Base-by-base conservation (phyloP, 1,140 invertebrate genomes). In the Caenorhabditis latens region DNA sequence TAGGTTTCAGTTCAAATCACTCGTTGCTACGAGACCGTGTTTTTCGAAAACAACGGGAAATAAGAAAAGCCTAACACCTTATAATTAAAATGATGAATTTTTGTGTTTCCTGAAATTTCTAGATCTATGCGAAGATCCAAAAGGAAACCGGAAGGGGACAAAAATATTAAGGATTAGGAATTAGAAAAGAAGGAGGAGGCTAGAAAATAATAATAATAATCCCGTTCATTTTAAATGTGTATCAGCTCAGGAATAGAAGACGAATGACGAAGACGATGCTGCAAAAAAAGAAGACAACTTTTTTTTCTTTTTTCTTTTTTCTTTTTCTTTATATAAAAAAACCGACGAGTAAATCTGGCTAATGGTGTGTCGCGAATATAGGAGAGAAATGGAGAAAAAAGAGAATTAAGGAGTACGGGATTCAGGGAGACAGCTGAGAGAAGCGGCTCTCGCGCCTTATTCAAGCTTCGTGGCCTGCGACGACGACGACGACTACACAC, bases 321-420 rank as follows among this genome's bases (percentile, higher is more conserved):
- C 9, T 50, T 50, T 79, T 79, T 42, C 53, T 79, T 32, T 50
- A 21, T 21, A 24, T 13, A 79, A 79, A 79, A 79, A 79, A 79
- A 79, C 67, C 67, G 50, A 83, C 83, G 83, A 46, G 55, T 61
- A 84, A 79, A 79, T 79, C 71, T 79, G 71, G 46, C 71, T 48
- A 79, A 79, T 79, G 40, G 71, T 79, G 71, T 79, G 65, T 48
- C 14, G 71, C 19, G 46, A 50, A 53, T 50, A 53, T 50, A 24
- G 19, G 14, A 40, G 63, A 67, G 32, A 32, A 8, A 32, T 32
- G 65, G 40, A 65, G 16, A 19, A 43, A 32, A 43, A 42, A 71
- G 65, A 71, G 40, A 71, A 46, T 32, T 46, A 71, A 42, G 11
- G 65, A 79, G 8, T 13, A 32, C n/a, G 13, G 40, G n/a, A 7